Evolutionary conservation across 1,140 invertebrate genomes (phyloP).

Genomic region (Riptortus pedestris): DNA sequence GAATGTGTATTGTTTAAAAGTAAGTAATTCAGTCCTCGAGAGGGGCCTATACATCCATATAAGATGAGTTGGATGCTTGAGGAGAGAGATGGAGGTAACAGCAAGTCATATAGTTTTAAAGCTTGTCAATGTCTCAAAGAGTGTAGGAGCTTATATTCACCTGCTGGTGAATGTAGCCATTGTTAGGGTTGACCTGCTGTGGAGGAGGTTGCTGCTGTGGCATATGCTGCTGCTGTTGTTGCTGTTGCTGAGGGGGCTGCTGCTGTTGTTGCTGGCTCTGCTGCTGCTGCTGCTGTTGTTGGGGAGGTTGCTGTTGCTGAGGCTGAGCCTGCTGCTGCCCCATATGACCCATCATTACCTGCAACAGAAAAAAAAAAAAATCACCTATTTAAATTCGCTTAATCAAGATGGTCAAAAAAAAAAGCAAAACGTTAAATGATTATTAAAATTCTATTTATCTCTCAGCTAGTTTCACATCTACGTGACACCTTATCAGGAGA

Average conservation of each 20-base stretch:
- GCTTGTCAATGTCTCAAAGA: no score
- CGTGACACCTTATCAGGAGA: no score
- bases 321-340: conserved; percentile 30
- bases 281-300: conserved; percentile 33
- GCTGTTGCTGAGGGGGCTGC: conserved; percentile 24
- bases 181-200: conserved; percentile 30
- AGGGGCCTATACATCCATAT: no score
- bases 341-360: conserved; percentile 39
- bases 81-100: no score
- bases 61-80: no score
- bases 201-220: conserved; percentile 30
- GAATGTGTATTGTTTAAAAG: no score
- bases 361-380: conserved; percentile 25
- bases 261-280: conserved; percentile 33
- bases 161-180: conserved; percentile 37
- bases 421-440: conserved; percentile 31
- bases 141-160: no score
- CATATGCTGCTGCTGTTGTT: conserved; percentile 29
- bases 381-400: conserved; percentile 25
- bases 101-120: no score
- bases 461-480: no score
- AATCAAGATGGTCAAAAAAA: conserved; percentile 27
- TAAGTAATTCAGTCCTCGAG: no score
- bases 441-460: no score
- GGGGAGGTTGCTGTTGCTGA: conserved; percentile 32